Evolutionary conservation across 2,113 vertebrate species (phyloP), one percentile per base, ranked within the genome.

Genomic region (Serinus canaria): DNA sequence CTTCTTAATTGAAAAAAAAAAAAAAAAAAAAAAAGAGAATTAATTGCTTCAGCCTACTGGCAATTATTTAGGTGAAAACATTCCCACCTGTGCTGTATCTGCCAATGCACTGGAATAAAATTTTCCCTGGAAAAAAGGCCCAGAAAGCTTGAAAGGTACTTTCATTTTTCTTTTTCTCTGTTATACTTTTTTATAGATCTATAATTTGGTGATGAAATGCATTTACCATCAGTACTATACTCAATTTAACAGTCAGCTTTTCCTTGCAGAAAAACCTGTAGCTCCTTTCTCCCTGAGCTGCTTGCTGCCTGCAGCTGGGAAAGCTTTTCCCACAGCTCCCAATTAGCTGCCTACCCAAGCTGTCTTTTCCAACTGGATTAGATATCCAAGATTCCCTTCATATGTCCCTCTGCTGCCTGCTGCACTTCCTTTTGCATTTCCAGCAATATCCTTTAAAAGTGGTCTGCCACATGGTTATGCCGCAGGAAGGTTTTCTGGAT

Each of bases 281-380:
- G 30, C 67, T 95, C 55, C 50, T 17, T 28, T 69, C 31, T 90
- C 46, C 30, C 30, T 1, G 33, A 91, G 62, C 66, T 55, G 31
- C 77, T 90, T 60, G 39, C 43, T 67, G 52, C 0, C 0, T 58
- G 43, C 62, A 77, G 31, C 67, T 43, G 3, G 39, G 60, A 47
- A 92, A 81, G 41, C 78, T 39, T 95, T 95, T 95, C 87, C 94
- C 89, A 43, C 25, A 53, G 66, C 66, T 94, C 89, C 81, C 83
- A 94, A 88, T 92, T 95, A 95, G 69, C 49, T 6, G 30, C 89
- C 73, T 83, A 16, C 47, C 68, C 66, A 53, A 76, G 62, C 93
- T 90, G 50, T 47, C 68, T 81, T 72, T 88, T 77, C 80, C 84
- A 91, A 81, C n/a, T 0, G 0, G 41, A 87, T 89, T 56, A 67